Evolutionary conservation across 2,113 vertebrate genomes (phyloP).

Genomic region (Antigone vipio): DNA sequence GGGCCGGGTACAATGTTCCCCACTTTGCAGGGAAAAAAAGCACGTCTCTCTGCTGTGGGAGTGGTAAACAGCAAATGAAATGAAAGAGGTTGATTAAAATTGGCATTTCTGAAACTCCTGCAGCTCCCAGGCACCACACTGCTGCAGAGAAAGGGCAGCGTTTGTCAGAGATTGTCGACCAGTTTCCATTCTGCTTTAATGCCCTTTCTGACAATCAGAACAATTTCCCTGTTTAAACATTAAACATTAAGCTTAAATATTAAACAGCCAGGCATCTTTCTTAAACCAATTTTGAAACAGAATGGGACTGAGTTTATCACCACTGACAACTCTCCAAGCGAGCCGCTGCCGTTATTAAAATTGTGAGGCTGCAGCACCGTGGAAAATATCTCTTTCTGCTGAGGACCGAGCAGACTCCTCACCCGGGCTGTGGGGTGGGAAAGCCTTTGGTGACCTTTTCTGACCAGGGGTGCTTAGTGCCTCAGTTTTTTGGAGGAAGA

Average conservation of each 20-base stretch:
- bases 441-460: background rate
- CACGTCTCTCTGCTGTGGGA: background rate
- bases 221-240: constrained; percentile 52
- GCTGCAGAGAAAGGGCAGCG: background rate
- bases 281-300: constrained; percentile 30
- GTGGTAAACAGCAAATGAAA: background rate
- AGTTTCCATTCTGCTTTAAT: constrained; percentile 10
- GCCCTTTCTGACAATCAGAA: constrained; percentile 45
- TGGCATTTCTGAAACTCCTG: constrained; percentile 28
- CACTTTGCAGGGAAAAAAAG: background rate
- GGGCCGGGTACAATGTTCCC: background rate
- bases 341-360: background rate
- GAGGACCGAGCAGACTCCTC: fast-evolving
- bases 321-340: background rate
- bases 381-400: background rate
- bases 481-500: background rate
- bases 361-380: fast-evolving
- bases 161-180: background rate
- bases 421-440: fast-evolving
- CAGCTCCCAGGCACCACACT: background rate
- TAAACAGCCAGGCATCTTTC: constrained; percentile 38
- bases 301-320: background rate
- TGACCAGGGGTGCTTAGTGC: background rate
- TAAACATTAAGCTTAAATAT: constrained; percentile 56
- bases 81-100: constrained; percentile 32